These are phyloP conservation scores for Hololepta plana DNA, from an alignment of 2,888 invertebrate species.

Conservation along the genomic window DNA sequence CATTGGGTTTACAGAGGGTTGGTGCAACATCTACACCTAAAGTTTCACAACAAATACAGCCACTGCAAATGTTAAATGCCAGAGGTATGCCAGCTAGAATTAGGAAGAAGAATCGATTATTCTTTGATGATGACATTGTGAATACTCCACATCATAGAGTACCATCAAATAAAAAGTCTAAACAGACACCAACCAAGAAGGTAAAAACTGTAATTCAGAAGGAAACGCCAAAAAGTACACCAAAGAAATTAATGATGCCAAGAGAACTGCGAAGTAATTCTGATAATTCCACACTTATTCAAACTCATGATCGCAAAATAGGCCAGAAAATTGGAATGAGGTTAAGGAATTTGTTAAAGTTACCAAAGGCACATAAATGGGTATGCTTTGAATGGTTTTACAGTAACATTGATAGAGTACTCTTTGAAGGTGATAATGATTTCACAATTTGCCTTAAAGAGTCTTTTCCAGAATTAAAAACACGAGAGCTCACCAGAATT, in stretches of 20 bases:
- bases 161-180: slow-evolving; percentile 49
- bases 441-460: slow-evolving; percentile 87
- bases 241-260: slow-evolving; percentile 11
- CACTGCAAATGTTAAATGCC: slow-evolving; percentile 65
- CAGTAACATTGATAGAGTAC: slow-evolving; percentile 87
- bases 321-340: slow-evolving; percentile 83
- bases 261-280: slow-evolving; percentile 6
- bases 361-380: slow-evolving; percentile 98
- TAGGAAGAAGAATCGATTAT: slow-evolving; percentile 67
- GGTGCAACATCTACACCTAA: slow-evolving; percentile 59
- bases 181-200: slow-evolving; percentile 33
- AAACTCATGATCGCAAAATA: slow-evolving; percentile 60
- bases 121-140: slow-evolving; percentile 78
- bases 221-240: slow-evolving; percentile 17
- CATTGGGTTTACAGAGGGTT: slow-evolving; percentile 63
- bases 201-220: slow-evolving; percentile 15
- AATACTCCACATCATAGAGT: slow-evolving; percentile 60
- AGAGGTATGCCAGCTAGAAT: slow-evolving; percentile 83
- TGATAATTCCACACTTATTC: slow-evolving; percentile 25
- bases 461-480: slow-evolving; percentile 82
- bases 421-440: slow-evolving; percentile 93
- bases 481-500: slow-evolving; percentile 62
- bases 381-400: slow-evolving; percentile 99
- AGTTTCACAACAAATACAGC: slow-evolving; percentile 42
- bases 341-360: slow-evolving; percentile 77